phyloP scores from a whole-genome alignment of 2,113 vertebrate genomes.

The Elanoides forficatus region DNA sequence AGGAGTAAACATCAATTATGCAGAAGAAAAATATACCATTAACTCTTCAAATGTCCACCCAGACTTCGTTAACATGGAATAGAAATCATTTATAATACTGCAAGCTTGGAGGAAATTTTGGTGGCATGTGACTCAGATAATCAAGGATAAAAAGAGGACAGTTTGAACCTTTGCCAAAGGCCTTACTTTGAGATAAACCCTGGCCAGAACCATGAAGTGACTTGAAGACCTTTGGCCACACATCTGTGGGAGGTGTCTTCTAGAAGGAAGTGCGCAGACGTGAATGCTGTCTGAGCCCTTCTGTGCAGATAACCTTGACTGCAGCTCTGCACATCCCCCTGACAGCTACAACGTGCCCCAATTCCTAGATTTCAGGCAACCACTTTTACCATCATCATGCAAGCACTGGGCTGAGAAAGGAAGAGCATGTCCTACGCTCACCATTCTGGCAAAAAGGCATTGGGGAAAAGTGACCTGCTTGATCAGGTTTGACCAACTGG shows the following conservation, averaged over 20 bases:
- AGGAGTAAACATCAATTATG: conserved; percentile 20
- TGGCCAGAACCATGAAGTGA: background rate
- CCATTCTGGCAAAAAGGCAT: background rate
- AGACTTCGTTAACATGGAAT: background rate
- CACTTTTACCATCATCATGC: background rate
- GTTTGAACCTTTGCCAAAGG: background rate
- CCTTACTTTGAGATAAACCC: background rate
- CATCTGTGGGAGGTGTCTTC: background rate
- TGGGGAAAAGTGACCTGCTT: background rate
- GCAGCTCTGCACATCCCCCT: background rate
- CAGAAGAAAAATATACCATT: background rate
- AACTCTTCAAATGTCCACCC: background rate
- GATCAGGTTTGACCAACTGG: background rate
- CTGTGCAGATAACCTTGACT: accelerated
- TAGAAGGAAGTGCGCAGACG: background rate
- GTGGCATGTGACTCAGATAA: background rate
- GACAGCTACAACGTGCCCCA: background rate
- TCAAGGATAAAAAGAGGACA: background rate
- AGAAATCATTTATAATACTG: background rate
- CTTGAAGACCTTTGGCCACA: background rate
- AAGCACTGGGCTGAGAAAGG: background rate
- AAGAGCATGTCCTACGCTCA: background rate
- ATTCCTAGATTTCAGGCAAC: background rate
- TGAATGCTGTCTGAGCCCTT: background rate
- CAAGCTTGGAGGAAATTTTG: background rate